Evolutionary conservation across 2,113 vertebrate genomes (phyloP), one percentile per base, ranked within the genome.

Genomic region (Scytalopus superciliaris): DNA sequence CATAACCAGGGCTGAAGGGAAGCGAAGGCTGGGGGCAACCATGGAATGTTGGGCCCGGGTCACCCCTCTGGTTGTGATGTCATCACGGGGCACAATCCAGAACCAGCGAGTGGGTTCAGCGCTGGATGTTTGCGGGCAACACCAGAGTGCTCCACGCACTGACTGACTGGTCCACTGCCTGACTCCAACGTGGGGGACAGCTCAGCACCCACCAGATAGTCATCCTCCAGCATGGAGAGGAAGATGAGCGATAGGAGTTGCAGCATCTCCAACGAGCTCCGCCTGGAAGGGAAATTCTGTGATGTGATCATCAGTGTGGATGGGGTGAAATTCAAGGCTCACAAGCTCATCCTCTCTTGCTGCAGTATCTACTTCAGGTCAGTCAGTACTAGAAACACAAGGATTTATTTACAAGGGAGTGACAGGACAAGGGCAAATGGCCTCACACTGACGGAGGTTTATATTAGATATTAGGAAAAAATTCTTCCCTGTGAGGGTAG

Each of bases 301-400:
- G 98, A 99, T 14, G 98, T 97, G 83, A 93, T 98, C 87, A 97
- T 99, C 96, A 97, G 97, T 18, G 98, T 98, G 84, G 97, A 98
- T 6, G 98, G 97, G 17, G 92, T 96, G 10, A 97, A 98, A 85
- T 98, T 98, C 94, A 98, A 96, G 14, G 98, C 97, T 74, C 98
- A 99, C 94, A 99, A 98, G 97, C 98, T 98, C 97, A 98, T 98
- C 95, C 97, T 99, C 35, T 99, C 98, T 81, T 98, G 97, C 94
- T 98, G 98, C 95, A 98, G 98, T 64, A 93, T 94, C 73, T 99
- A 98, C 55, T 99, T 99, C 96, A 98, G 98, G 98, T 98, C 69
- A 96, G 97, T 72, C 69, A 97, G 97, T 72, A 39, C 64, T 33
- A 19, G 49, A 31, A 59, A 44, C 25, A 21, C 60, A 59, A 30